phyloP scores from a whole-genome alignment of 2,888 invertebrate genomes.

The Drosophila sordidula region DNA sequence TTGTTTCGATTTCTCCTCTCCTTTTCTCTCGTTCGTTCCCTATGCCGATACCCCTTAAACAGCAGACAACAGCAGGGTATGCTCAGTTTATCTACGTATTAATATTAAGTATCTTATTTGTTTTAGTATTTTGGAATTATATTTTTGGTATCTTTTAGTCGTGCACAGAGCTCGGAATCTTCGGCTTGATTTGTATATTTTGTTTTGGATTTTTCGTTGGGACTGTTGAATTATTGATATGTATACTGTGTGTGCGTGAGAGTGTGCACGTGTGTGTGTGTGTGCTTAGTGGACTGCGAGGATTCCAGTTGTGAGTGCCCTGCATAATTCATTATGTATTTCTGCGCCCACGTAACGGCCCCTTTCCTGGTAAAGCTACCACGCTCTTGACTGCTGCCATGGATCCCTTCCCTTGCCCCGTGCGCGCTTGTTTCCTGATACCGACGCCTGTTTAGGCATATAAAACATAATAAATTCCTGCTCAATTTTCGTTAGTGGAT shows the following conservation, averaged over 20 bases:
- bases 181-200: conserved; percentile 46
- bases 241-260: conserved; percentile 28
- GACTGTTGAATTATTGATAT: conserved; percentile 74
- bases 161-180: conserved; percentile 5
- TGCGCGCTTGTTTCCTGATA: conserved; percentile 29
- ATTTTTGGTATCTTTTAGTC: conserved; percentile 14
- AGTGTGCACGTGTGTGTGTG: conserved; percentile 9
- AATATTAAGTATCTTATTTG: conserved; percentile 2
- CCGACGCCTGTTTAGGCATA: conserved; percentile 61
- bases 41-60: conserved; percentile 12
- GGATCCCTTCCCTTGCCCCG: conserved; percentile 1
- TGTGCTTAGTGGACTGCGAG: conserved; percentile 52
- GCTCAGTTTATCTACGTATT: background rate
- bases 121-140: background rate
- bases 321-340: conserved; percentile 62
- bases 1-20: conserved; percentile 5
- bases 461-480: conserved; percentile 77
- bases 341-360: conserved; percentile 33
- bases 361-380: background rate
- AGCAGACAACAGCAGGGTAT: background rate
- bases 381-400: conserved; percentile 20
- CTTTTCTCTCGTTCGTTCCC: background rate
- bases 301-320: conserved; percentile 52
- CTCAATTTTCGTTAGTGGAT: conserved; percentile 80
- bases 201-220: conserved; percentile 59